Evolutionary conservation across 2,888 invertebrate genomes (phyloP).

Genomic region (Drosophila kuntzei): DNA sequence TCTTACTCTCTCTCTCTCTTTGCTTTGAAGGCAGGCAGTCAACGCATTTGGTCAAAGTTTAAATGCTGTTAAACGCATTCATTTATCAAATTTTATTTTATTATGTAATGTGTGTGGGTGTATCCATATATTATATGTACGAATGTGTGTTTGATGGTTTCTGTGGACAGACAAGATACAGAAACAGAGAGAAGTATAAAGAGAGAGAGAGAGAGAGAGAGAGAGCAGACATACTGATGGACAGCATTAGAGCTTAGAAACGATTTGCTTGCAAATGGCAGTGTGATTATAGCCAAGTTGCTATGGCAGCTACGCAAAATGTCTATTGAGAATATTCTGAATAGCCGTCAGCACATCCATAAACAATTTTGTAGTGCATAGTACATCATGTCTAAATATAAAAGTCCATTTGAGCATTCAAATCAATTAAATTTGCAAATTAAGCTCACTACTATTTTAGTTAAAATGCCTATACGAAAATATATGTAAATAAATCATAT

Average conservation of each 20-base stretch:
- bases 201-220: constrained; percentile 6
- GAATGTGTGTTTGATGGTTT: constrained; percentile 19
- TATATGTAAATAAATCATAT: constrained; percentile 15
- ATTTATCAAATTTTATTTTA: constrained; percentile 71
- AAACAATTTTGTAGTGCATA: neutral
- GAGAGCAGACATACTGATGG: constrained; percentile 29
- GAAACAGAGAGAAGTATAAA: constrained; percentile 1
- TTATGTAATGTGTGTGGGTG: constrained; percentile 40
- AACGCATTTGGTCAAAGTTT: constrained; percentile 50
- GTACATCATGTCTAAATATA: constrained; percentile 5
- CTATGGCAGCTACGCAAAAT: constrained; percentile 40
- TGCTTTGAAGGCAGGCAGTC: constrained; percentile 6
- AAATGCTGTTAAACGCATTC: constrained; percentile 62
- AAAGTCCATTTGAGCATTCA: constrained; percentile 16
- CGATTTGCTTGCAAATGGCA: constrained; percentile 59
- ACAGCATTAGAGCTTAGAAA: constrained; percentile 65
- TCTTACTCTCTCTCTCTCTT: neutral
- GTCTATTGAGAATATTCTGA: constrained; percentile 35
- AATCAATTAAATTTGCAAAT: constrained; percentile 37
- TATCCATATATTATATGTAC: constrained; percentile 10
- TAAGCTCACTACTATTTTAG: constrained; percentile 15
- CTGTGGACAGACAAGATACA: constrained; percentile 16
- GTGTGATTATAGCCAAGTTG: constrained; percentile 57
- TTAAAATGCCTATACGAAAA: constrained; percentile 7
- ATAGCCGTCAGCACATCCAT: constrained; percentile 17